phyloP scores from a whole-genome alignment of 2,888 invertebrate genomes.

The Eledona agricola region DNA sequence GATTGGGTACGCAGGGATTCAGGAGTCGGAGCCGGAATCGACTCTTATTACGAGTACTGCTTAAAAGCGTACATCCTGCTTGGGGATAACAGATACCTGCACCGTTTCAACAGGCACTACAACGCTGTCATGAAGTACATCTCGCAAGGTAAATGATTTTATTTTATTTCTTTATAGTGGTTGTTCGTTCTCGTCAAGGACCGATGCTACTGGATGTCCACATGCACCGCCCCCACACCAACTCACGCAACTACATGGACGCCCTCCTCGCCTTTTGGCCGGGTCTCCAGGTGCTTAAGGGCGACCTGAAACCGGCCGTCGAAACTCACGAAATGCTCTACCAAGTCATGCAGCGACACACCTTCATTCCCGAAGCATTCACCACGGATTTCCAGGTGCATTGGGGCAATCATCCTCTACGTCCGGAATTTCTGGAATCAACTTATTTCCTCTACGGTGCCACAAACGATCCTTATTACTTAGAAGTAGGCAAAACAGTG shows the following conservation, averaged over 20 bases:
- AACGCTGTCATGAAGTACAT: constrained; percentile 97
- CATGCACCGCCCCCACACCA: constrained; percentile 88
- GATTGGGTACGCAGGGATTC: constrained; percentile 98
- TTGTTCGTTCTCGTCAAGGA: constrained; percentile 63
- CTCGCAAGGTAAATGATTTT: constrained; percentile 67
- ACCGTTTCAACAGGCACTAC: constrained; percentile 94
- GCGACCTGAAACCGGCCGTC: constrained; percentile 96
- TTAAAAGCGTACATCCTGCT: constrained; percentile 96
- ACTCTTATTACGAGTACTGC: constrained; percentile 98
- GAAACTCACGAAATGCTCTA: constrained; percentile 99
- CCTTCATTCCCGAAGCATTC: constrained; percentile 98
- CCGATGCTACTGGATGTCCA: constrained; percentile 95
- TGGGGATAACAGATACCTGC: constrained; percentile 91
- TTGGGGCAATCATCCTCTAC: constrained; percentile 96
- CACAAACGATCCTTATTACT: constrained; percentile 94
- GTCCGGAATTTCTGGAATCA: constrained; percentile 97
- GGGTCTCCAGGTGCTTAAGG: constrained; percentile 82
- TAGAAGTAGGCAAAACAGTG: constrained; percentile 90
- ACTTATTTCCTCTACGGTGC: constrained; percentile 97
- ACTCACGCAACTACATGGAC: constrained; percentile 97
- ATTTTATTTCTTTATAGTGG: not conserved
- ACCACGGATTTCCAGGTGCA: constrained; percentile 97
- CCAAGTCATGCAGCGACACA: constrained; percentile 97
- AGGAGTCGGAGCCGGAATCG: constrained; percentile 98
- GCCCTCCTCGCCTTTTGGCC: constrained; percentile 98